Conservation (phyloP, 2,113 vertebrate genomes). For the Oenanthe melanoleuca region DNA sequence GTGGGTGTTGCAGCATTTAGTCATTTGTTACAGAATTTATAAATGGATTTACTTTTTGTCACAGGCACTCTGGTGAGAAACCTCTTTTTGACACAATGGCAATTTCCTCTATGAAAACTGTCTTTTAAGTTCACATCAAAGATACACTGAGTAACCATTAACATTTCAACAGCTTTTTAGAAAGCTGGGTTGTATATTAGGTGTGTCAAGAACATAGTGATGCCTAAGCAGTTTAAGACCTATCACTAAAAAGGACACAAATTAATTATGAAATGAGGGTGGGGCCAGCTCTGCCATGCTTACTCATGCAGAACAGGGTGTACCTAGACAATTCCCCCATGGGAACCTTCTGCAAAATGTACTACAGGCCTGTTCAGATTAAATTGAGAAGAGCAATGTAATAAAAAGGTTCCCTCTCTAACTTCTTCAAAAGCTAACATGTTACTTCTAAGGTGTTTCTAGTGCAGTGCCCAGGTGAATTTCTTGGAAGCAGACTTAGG, state of each 20-base stretch:
- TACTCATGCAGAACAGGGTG: not conserved
- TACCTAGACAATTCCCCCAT: not conserved
- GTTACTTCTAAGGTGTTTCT: not conserved
- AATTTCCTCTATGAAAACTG: not conserved
- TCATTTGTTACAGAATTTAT: not conserved
- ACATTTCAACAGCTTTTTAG: conserved; percentile 2
- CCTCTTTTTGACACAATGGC: not conserved
- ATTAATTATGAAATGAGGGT: not conserved
- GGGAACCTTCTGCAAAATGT: not conserved
- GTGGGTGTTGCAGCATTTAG: not conserved
- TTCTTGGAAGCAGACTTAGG: not conserved
- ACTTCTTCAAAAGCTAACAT: not conserved
- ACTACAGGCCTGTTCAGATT: not conserved
- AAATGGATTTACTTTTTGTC: conserved; percentile 19
- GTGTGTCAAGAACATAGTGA: not conserved
- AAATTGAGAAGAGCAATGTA: not conserved
- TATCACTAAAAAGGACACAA: not conserved
- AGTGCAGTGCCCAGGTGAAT: not conserved
- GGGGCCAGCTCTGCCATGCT: not conserved
- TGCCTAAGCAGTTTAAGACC: not conserved
- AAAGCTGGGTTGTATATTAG: not conserved
- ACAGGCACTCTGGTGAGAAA: not conserved
- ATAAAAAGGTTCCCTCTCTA: not conserved
- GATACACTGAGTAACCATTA: not conserved
- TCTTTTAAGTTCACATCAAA: conserved; percentile 7